Percentiles rank a stretch among this genome's conserved stretches.
phyloP scores from a whole-genome alignment of 2,888 invertebrate species.

The Conchocele bisecta region DNA sequence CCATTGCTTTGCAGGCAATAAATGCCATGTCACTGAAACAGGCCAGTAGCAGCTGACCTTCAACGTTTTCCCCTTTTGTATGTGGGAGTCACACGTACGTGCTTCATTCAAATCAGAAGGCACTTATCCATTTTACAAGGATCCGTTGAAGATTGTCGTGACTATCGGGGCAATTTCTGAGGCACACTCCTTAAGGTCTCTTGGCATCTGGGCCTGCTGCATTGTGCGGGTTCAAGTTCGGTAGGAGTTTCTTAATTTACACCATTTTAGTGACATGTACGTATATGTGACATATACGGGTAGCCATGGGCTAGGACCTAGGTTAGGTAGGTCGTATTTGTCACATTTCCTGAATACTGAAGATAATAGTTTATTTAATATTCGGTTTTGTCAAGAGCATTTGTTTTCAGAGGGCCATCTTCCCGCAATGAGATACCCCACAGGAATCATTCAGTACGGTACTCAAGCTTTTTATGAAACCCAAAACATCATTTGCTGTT shows the following conservation, averaged over 20 bases:
- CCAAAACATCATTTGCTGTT: background rate
- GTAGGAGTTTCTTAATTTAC: background rate
- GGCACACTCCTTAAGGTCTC: conserved; percentile 6
- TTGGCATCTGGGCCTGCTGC: too few species aligned
- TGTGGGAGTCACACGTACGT: too few species aligned
- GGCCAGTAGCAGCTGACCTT: too few species aligned
- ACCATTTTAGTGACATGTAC: too few species aligned
- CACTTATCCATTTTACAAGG: background rate
- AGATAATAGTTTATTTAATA: background rate
- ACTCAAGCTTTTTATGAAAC: background rate
- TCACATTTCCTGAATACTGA: background rate
- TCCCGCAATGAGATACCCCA: background rate
- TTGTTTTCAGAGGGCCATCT: background rate
- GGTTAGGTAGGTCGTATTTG: too few species aligned
- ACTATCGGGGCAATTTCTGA: conserved; percentile 2
- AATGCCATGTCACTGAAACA: too few species aligned
- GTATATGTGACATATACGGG: too few species aligned
- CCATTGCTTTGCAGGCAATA: too few species aligned
- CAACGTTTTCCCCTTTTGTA: too few species aligned
- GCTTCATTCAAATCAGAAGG: background rate
- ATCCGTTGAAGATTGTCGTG: too few species aligned
- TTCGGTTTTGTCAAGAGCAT: background rate
- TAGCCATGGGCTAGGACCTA: too few species aligned
- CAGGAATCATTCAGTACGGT: background rate
- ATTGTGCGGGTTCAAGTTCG: background rate